Evolutionary conservation across 2,113 vertebrate species (phyloP).

Genomic region (Jaculus jaculus): DNA sequence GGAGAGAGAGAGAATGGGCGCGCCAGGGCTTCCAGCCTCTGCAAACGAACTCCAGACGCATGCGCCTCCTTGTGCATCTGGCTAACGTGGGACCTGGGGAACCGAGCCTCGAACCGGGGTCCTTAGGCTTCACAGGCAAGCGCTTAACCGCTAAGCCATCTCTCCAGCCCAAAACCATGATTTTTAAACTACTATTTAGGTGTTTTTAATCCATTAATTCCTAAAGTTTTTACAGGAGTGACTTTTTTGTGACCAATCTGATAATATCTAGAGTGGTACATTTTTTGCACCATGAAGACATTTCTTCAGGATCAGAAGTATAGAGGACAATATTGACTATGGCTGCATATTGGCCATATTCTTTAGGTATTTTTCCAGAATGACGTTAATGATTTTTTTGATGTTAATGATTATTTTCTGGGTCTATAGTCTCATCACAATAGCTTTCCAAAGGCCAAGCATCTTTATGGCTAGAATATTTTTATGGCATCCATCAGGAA

Average conservation of each 20-base stretch:
- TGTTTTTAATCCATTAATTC: neutral
- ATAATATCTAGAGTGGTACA: neutral
- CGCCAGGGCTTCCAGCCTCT: too few species aligned
- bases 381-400: neutral
- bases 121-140: too few species aligned
- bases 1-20: too few species aligned
- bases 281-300: neutral
- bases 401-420: neutral
- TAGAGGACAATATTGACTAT: neutral
- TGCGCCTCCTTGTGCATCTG: too few species aligned
- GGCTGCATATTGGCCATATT: neutral
- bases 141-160: too few species aligned
- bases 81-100: too few species aligned
- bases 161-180: too few species aligned
- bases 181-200: neutral
- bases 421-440: neutral
- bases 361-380: neutral
- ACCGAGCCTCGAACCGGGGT: too few species aligned
- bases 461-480: neutral
- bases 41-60: too few species aligned
- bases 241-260: neutral
- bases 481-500: neutral
- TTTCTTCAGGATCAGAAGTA: neutral
- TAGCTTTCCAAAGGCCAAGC: neutral
- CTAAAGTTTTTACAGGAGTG: neutral